Evolutionary conservation across 1,140 invertebrate genomes (phyloP).

Genomic region (Battus philenor): DNA sequence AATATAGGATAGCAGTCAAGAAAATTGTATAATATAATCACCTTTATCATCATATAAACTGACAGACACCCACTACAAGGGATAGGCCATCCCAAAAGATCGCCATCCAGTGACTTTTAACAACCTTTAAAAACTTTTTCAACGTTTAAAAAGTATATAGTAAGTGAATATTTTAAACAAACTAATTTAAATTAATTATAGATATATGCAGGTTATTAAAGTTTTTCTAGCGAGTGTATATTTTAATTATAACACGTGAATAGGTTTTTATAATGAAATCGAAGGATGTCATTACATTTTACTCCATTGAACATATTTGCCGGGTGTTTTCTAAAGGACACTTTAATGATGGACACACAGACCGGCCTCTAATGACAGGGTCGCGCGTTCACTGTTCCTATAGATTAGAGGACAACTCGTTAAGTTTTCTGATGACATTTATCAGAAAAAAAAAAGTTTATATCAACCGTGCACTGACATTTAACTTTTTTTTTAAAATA

Average conservation of each 20-base stretch:
- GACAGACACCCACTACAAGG: too few relatives aligned
- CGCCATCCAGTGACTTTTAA: too few relatives aligned
- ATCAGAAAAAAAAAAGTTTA: not conserved
- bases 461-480: too few relatives aligned
- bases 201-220: too few relatives aligned
- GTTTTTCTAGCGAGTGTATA: not conserved
- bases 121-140: too few relatives aligned
- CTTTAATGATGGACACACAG: constrained; percentile 1
- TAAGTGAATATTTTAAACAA: too few relatives aligned
- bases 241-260: constrained; percentile 7
- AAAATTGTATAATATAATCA: too few relatives aligned
- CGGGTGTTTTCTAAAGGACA: constrained; percentile 12
- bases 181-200: too few relatives aligned
- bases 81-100: too few relatives aligned
- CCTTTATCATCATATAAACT: too few relatives aligned
- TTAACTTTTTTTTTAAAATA: not conserved
- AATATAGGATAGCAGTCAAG: too few relatives aligned
- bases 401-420: constrained; percentile 3
- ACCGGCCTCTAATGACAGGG: constrained; percentile 2
- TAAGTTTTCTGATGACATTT: constrained; percentile 2
- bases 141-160: too few relatives aligned
- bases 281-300: constrained; percentile 6
- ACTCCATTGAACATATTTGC: not conserved
- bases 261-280: constrained; percentile 5
- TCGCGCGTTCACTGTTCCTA: not conserved